Percentiles rank a stretch among this genome's conserved stretches.
phyloP scores from a whole-genome alignment of 2,797 vertebrate species.

The Otolemur crassicaudatus region DNA sequence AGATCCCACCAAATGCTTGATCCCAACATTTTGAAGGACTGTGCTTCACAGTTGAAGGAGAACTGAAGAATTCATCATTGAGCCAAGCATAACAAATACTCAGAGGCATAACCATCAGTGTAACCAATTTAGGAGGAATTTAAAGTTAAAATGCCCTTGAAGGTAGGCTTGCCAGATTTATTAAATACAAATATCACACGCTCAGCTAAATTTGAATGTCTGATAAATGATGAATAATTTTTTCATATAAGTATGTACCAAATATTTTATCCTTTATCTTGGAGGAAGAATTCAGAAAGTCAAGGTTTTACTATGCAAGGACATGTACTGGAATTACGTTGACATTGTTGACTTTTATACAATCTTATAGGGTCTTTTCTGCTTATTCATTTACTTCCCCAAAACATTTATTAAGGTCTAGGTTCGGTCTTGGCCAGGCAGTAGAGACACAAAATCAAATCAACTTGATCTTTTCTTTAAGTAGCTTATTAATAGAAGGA shows the following conservation, averaged over 20 bases:
- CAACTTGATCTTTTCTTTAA: neutral
- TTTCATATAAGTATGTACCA: neutral
- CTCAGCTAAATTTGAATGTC: constrained; percentile 22
- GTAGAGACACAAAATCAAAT: constrained; percentile 17
- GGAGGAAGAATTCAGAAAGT: constrained; percentile 22
- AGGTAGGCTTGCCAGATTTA: neutral
- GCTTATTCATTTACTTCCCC: neutral
- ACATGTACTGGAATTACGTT: neutral
- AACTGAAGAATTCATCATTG: constrained; percentile 32
- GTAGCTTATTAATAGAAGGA: neutral
- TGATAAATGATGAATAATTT: constrained; percentile 22
- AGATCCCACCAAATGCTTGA: neutral
- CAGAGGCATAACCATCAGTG: neutral
- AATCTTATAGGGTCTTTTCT: neutral
- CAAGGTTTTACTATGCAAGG: neutral
- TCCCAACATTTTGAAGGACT: neutral
- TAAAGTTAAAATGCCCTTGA: neutral
- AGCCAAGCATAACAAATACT: neutral
- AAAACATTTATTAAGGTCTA: neutral
- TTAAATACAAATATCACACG: constrained; percentile 36
- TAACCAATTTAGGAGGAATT: neutral
- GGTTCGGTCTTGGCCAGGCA: neutral
- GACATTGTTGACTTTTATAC: neutral
- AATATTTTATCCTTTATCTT: neutral
- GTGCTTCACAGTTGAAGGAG: neutral